Conservation (phyloP, 2,113 vertebrate genomes). For the Mormyrus iriodes region DNA sequence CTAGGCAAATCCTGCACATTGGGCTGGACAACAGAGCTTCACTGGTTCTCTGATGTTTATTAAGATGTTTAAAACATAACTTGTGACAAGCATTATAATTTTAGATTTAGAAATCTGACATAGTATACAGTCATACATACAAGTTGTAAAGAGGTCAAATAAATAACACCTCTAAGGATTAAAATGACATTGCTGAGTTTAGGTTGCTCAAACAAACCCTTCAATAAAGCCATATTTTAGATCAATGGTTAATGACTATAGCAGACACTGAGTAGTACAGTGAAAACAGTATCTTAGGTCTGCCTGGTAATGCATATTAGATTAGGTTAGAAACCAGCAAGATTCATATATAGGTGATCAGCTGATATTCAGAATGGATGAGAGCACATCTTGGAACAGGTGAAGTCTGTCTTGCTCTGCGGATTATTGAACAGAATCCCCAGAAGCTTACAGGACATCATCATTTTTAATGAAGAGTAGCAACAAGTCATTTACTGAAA, state of each 20-base stretch:
- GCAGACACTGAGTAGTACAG: not conserved
- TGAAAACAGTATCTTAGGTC: not conserved
- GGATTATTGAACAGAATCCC: not conserved
- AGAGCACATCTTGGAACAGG: not conserved
- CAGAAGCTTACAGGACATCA: not conserved
- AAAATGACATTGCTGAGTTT: not conserved
- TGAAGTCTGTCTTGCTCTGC: not conserved
- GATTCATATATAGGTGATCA: not conserved
- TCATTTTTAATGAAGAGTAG: not conserved
- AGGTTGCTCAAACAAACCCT: not conserved
- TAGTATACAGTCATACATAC: constrained; percentile 13
- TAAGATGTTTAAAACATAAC: not conserved
- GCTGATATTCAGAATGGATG: not conserved
- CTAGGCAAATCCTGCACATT: not conserved
- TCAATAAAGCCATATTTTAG: not conserved
- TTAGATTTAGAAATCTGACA: not conserved
- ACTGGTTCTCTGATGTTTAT: not conserved
- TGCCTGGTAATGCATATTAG: not conserved
- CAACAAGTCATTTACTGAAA: not conserved
- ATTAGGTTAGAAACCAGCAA: not conserved
- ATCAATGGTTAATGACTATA: not conserved
- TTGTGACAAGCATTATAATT: not conserved
- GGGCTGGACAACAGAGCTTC: not conserved
- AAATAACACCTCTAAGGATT: constrained; percentile 8
- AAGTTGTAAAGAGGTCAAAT: constrained; percentile 12